phyloP scores from a whole-genome alignment of 2,888 invertebrate genomes.

The Meandrusa payeni region DNA sequence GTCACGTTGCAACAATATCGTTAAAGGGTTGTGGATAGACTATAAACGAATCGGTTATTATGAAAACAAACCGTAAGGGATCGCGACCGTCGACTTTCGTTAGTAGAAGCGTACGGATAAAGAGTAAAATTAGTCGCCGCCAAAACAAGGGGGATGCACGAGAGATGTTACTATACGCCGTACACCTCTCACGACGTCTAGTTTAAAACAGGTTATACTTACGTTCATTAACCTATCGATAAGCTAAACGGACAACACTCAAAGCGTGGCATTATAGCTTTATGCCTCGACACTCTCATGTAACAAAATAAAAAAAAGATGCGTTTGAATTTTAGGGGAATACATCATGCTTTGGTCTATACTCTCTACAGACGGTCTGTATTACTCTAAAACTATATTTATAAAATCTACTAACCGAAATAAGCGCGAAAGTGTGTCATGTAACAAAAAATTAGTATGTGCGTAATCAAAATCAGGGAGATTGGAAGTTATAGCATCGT shows the following conservation, averaged over 20 bases:
- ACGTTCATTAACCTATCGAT: slow-evolving; percentile 39
- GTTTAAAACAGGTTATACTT: slow-evolving; percentile 44
- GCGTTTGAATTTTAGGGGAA: slow-evolving; percentile 49
- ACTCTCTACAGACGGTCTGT: slow-evolving; percentile 23
- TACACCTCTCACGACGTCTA: slow-evolving; percentile 56
- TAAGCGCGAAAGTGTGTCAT: slow-evolving; percentile 38
- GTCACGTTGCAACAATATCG: slow-evolving; percentile 65
- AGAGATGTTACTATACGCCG: slow-evolving; percentile 50
- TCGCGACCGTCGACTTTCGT: slow-evolving; percentile 63
- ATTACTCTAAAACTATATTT: neutral
- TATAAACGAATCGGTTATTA: slow-evolving; percentile 35
- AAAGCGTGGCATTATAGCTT: slow-evolving; percentile 61
- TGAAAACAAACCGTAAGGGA: slow-evolving; percentile 40
- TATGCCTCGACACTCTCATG: slow-evolving; percentile 46
- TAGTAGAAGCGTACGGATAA: slow-evolving; percentile 78
- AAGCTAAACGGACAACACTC: slow-evolving; percentile 68
- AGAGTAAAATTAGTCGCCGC: slow-evolving; percentile 45
- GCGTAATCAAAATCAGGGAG: slow-evolving; percentile 55
- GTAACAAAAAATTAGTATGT: slow-evolving; percentile 32
- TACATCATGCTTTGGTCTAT: slow-evolving; percentile 63
- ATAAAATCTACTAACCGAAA: slow-evolving; percentile 13
- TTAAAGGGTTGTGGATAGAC: slow-evolving; percentile 78
- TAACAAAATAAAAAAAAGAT: slow-evolving; percentile 38
- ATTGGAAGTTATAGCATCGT: slow-evolving; percentile 75
- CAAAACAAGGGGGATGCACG: slow-evolving; percentile 77